Conservation (phyloP, 1,140 invertebrate genomes). For the Pogonomyrmex barbatus region DNA sequence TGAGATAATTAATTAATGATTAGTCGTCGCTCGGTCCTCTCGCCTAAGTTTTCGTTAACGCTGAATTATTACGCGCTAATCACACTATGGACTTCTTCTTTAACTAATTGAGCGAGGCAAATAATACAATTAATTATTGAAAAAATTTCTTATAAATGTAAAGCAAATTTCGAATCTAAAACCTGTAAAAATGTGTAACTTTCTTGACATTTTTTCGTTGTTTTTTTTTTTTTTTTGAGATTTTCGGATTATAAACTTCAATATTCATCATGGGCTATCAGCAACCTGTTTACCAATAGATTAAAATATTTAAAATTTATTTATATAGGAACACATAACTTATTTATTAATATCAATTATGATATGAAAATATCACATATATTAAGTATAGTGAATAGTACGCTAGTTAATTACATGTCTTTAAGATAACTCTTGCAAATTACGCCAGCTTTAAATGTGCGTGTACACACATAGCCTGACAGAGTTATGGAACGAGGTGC, state of each 20-base stretch:
- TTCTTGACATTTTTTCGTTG: background rate
- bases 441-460: conserved; percentile 53
- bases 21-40: background rate
- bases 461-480: conserved; percentile 10
- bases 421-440: conserved; percentile 72
- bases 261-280: background rate
- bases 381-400: conserved; percentile 56
- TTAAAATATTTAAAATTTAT: background rate
- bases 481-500: conserved; percentile 67
- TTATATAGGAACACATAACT: background rate
- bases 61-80: conserved; percentile 69
- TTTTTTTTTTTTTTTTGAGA: background rate
- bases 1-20: conserved; percentile 68
- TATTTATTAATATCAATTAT: background rate
- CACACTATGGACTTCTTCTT: conserved; percentile 11
- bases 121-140: conserved; percentile 25
- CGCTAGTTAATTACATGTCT: conserved; percentile 68
- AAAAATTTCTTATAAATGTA: conserved; percentile 3
- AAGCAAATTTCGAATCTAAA: background rate
- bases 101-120: conserved; percentile 25
- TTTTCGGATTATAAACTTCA: background rate
- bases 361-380: conserved; percentile 11
- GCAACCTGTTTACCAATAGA: background rate
- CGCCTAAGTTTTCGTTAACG: conserved; percentile 55
- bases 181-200: background rate